These are phyloP conservation scores for Otis tarda DNA, from an alignment of 2,113 vertebrate genomes.

Conservation along the genomic window DNA sequence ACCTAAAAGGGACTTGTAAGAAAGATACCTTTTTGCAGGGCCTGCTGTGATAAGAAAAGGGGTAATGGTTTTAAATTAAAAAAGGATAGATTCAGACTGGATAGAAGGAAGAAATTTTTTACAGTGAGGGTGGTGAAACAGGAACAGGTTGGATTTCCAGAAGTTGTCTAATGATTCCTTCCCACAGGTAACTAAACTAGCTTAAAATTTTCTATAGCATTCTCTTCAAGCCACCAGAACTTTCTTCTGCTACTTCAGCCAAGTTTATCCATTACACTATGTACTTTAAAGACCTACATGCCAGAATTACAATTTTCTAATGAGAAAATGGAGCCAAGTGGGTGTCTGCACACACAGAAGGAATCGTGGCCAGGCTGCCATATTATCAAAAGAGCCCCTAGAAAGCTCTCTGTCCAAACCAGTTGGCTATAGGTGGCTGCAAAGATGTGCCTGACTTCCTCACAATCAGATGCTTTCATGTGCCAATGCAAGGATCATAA, in stretches of 20 bases:
- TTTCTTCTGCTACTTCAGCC: background rate
- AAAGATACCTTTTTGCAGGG: too few species aligned
- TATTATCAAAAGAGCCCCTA: background rate
- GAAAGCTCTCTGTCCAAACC: background rate
- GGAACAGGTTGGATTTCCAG: background rate
- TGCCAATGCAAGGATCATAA: background rate
- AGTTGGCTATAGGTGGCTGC: background rate
- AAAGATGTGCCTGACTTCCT: background rate
- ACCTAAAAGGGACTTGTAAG: too few species aligned
- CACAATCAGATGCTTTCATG: background rate
- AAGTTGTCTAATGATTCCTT: background rate
- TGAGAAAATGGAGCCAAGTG: background rate
- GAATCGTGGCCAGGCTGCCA: background rate
- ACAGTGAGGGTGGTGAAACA: too few species aligned
- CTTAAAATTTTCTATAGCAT: background rate
- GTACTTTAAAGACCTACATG: background rate
- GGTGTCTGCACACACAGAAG: fast-evolving
- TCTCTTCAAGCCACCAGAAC: background rate
- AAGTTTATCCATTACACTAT: background rate
- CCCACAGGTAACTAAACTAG: background rate
- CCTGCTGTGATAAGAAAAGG: too few species aligned
- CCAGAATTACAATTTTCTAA: background rate
- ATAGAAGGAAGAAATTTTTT: too few species aligned
- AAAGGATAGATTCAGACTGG: too few species aligned
- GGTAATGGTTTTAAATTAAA: too few species aligned